Conservation (phyloP, 2,888 invertebrate species). For the Phaedon cochleariae region DNA sequence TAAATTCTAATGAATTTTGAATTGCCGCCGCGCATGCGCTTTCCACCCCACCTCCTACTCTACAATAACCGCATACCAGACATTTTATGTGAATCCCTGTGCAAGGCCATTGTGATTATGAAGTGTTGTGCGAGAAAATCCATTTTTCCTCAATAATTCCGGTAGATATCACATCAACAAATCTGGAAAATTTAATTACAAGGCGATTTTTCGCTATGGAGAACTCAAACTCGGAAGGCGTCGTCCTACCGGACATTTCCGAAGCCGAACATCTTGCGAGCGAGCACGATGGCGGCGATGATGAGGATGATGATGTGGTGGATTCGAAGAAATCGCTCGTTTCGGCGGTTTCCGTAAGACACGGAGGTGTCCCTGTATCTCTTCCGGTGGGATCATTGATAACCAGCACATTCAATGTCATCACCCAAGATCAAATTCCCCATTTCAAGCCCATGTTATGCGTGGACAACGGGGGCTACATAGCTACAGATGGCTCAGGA, state of each 20-base stretch:
- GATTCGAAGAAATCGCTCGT: slow-evolving; percentile 55
- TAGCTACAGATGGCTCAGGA: slow-evolving; percentile 73
- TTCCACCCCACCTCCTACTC: slow-evolving; percentile 51
- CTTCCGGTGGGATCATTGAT: slow-evolving; percentile 84
- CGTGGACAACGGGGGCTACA: slow-evolving; percentile 85
- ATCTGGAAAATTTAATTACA: slow-evolving; percentile 31
- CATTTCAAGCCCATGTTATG: slow-evolving; percentile 87
- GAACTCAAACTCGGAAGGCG: slow-evolving; percentile 69
- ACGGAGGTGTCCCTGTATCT: slow-evolving; percentile 69
- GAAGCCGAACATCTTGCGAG: slow-evolving; percentile 73
- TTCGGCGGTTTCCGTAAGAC: slow-evolving; percentile 59
- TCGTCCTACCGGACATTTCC: slow-evolving; percentile 77
- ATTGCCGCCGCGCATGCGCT: slow-evolving; percentile 56
- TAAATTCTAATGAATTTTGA: no score
- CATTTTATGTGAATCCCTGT: slow-evolving; percentile 53
- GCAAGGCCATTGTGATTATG: slow-evolving; percentile 52
- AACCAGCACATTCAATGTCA: slow-evolving; percentile 84
- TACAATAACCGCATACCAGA: slow-evolving; percentile 47
- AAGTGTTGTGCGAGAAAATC: slow-evolving; percentile 47
- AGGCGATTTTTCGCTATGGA: slow-evolving; percentile 57
- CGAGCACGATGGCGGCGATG: slow-evolving; percentile 68
- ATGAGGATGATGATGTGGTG: slow-evolving; percentile 62
- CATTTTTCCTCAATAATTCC: slow-evolving; percentile 29
- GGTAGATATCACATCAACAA: slow-evolving; percentile 30
- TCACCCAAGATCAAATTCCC: slow-evolving; percentile 83